Evolutionary conservation across 30 jellyfish, hydroid and myxozoan genomes (phyloP), one percentile per base, ranked within the genome.

Genomic region (Turritopsis dohrnii): DNA sequence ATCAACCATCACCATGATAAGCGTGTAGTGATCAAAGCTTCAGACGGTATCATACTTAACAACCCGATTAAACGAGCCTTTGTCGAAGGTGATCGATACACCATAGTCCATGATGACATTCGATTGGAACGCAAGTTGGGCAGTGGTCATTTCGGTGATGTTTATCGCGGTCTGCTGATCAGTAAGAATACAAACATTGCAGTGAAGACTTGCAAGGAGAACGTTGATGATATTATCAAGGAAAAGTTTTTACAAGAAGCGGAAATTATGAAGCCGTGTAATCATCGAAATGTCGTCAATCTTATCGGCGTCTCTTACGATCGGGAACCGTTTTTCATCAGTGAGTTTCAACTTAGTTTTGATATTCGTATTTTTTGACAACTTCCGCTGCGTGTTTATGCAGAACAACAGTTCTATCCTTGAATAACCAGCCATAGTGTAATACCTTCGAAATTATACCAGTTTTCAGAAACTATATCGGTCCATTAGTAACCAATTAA

Each of bases 71-170:
- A 76, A 31, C 88, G 86, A 24, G 90, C 96, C 5, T 92, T 92
- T 80, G 23, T 81, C 8, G 71, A 54, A 25, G 98, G 98, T 53
- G 98, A 92, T 72, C 84, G 83, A 29, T 92, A 82, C 77, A 79
- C 89, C 17, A 28, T 54, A 71, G 72, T 52, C 0, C 96, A 92
- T 19, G 30, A 69, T 31, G 88, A 92, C 54, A 96, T 92, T 18
- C 90, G 80, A 76, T 71, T 84, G 74, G 96, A 80, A 65, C 73
- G 21, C 66, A 84, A 54, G 21, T 84, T 92, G 76, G 98, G 98
- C 53, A 81, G 90, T 65, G 98, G 98, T 30, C 96, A 92, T 76
- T 92, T 92, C 54, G 98, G 98, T 3, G 98, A 92, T 25, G 98
- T 92, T 25, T 88, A 23, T 81, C 71, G 74, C 22, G 87, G 87